Percentiles rank a stretch among this genome's conserved stretches.
phyloP scores from a whole-genome alignment of 2,797 vertebrate genomes.

The Coregonus sp. region DNA sequence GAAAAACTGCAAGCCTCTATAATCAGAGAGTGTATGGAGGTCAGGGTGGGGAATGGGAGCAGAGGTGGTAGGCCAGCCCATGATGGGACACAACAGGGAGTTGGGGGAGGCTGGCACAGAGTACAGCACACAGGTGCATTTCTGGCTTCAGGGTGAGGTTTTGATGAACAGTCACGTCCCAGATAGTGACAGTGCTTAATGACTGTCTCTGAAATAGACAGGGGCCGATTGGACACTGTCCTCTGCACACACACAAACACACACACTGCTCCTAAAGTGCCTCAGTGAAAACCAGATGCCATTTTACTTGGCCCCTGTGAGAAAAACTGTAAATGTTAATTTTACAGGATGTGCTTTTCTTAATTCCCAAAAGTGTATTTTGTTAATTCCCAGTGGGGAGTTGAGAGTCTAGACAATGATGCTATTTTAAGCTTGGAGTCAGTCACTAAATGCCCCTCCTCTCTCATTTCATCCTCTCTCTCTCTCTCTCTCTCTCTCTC shows the following conservation, averaged over 20 bases:
- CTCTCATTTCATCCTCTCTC: neutral
- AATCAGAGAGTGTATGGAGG: constrained; percentile 22
- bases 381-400: constrained; percentile 6
- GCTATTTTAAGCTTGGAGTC: constrained; percentile 8
- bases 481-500: neutral
- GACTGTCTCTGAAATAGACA: constrained; percentile 37
- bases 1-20: constrained; percentile 36
- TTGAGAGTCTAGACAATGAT: constrained; percentile 15
- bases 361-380: neutral
- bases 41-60: neutral
- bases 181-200: constrained; percentile 38
- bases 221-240: constrained; percentile 15
- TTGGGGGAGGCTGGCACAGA: constrained; percentile 11
- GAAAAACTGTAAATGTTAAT: neutral
- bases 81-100: constrained; percentile 6
- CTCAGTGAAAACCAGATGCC: neutral
- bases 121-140: constrained; percentile 28
- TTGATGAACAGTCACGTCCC: constrained; percentile 29
- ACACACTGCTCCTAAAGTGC: neutral
- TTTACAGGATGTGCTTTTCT: neutral
- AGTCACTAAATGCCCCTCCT: constrained; percentile 6
- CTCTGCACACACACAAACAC: neutral
- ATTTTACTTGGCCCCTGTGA: neutral
- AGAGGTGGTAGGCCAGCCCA: neutral
- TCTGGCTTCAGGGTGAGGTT: constrained; percentile 24